phyloP scores from a whole-genome alignment of 2,888 invertebrate species.

The Hirtodrosophila trivittata region DNA sequence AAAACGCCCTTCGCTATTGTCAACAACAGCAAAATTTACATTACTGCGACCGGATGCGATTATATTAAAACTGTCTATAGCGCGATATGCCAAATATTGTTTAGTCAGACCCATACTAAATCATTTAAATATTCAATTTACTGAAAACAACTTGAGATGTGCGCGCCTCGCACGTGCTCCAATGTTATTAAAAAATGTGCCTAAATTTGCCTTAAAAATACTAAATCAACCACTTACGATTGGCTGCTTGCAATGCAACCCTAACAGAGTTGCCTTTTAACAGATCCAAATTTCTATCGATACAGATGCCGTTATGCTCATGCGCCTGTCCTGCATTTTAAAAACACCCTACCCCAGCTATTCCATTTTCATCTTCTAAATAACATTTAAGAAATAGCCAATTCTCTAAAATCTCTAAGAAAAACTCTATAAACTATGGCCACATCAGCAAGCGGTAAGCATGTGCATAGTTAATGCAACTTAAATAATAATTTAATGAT shows the following conservation, averaged over 20 bases:
- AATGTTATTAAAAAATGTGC: slow-evolving; percentile 28
- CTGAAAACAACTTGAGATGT: slow-evolving; percentile 23
- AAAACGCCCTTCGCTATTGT: slow-evolving; percentile 91
- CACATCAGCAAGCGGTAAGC: slow-evolving; percentile 33
- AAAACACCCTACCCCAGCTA: slow-evolving; percentile 33
- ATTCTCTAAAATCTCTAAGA: slow-evolving; percentile 8
- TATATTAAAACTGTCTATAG: slow-evolving; percentile 93
- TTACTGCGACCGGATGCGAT: slow-evolving; percentile 93
- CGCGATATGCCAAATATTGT: slow-evolving; percentile 95
- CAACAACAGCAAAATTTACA: slow-evolving; percentile 90
- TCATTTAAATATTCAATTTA: slow-evolving; percentile 36
- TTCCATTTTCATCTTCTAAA: slow-evolving; percentile 30
- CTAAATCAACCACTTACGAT: slow-evolving; percentile 24
- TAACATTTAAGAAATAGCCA: slow-evolving; percentile 25
- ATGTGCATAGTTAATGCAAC: neutral
- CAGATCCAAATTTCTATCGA: slow-evolving; percentile 15
- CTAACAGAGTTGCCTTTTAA: neutral
- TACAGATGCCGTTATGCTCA: slow-evolving; percentile 47
- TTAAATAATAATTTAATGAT: too few species aligned
- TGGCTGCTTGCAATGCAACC: neutral
- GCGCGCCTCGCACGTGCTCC: slow-evolving; percentile 63
- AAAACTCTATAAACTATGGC: slow-evolving; percentile 25
- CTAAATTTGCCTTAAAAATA: slow-evolving; percentile 35
- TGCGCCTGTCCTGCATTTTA: slow-evolving; percentile 38
- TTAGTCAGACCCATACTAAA: slow-evolving; percentile 93